A percentile compares a stretch with the other conserved stretches of the same genome.
phyloP scores from a whole-genome alignment of 2,113 vertebrate species.

The Zapus hudsonius region DNA sequence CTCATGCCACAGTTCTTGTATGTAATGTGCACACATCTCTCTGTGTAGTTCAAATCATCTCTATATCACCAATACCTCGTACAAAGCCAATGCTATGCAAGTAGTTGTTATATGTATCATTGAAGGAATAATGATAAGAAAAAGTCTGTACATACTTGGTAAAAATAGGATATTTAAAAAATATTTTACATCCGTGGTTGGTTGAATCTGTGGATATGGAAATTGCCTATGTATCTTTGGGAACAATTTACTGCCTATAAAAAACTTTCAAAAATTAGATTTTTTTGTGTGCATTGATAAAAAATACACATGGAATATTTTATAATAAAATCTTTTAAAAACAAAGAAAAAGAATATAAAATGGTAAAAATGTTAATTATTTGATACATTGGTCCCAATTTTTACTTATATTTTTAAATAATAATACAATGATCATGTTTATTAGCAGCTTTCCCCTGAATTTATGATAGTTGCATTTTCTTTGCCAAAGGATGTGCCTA shows the following conservation, averaged over 20 bases:
- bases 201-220: background rate
- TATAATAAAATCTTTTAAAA: no score
- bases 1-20: no score
- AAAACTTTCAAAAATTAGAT: background rate
- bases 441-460: background rate
- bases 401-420: background rate
- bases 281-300: background rate
- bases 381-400: background rate
- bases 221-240: background rate
- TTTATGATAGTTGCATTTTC: background rate
- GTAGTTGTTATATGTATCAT: background rate
- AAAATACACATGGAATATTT: no score
- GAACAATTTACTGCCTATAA: background rate
- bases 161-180: background rate
- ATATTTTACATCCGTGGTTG: background rate
- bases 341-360: background rate
- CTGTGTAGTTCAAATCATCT: background rate
- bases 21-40: background rate
- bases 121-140: background rate
- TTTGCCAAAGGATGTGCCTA: background rate
- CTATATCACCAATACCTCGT: background rate
- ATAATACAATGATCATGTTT: background rate
- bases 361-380: background rate
- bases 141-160: background rate
- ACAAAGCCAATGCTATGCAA: background rate